Conservation (phyloP, 2,113 vertebrate genomes). For the Phalacrocorax aristotelis region DNA sequence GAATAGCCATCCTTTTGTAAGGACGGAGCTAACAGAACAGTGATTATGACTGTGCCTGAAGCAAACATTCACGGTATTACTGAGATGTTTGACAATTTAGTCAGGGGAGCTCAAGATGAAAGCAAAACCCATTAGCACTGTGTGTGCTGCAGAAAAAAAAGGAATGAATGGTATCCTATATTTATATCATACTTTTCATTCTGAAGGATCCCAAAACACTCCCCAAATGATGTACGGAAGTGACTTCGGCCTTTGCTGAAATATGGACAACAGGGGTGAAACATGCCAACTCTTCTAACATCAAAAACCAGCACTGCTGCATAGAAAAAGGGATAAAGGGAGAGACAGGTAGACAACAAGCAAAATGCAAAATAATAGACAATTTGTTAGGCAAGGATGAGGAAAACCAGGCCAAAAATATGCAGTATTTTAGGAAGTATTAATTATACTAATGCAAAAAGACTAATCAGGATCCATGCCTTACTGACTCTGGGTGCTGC, state of each 20-base stretch:
- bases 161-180: not conserved
- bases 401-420: not conserved
- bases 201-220: slow-evolving; percentile 17
- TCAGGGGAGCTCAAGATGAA: slow-evolving; percentile 39
- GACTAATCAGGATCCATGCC: not conserved
- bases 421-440: not conserved
- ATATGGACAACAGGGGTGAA: not conserved
- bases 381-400: not conserved
- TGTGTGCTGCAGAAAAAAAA: not conserved
- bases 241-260: slow-evolving; percentile 9
- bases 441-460: not conserved
- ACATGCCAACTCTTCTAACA: not conserved
- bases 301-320: not conserved
- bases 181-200: slow-evolving; percentile 34
- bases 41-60: slow-evolving; percentile 25
- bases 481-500: not conserved
- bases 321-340: not conserved
- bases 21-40: not conserved
- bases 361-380: not conserved
- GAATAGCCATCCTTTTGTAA: slow-evolving; percentile 27
- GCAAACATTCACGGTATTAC: not conserved
- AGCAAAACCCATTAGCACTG: slow-evolving; percentile 18
- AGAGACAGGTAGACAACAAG: not conserved
- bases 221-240: not conserved
- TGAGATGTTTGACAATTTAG: slow-evolving; percentile 41